Conservation (phyloP, 2,888 invertebrate genomes). For the Dysmachus trigonus region DNA sequence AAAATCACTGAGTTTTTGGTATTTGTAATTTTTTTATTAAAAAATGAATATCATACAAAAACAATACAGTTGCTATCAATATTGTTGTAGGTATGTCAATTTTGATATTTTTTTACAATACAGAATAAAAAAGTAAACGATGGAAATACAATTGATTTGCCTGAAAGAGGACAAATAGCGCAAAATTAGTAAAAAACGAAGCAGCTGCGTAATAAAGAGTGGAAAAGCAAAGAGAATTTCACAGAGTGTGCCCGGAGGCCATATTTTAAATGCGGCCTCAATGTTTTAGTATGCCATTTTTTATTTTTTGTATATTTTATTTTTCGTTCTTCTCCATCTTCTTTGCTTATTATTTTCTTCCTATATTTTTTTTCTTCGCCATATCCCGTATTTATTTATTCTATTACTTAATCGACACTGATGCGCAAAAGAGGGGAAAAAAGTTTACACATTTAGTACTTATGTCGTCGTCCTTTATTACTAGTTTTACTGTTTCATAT, state of each 20-base stretch:
- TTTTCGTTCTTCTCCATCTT: not conserved
- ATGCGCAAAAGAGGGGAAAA: not conserved
- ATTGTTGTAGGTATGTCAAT: conserved; percentile 40
- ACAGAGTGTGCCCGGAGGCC: not conserved
- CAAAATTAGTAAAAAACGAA: conserved; percentile 23
- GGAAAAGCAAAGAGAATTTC: conserved; percentile 6
- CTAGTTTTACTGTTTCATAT: conserved; percentile 23
- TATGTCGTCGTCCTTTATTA: conserved; percentile 26
- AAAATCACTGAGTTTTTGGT: not conserved
- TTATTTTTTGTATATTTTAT: not conserved
- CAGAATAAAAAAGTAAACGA: conserved; percentile 17
- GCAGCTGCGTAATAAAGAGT: not conserved
- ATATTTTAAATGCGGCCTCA: not conserved
- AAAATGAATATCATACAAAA: conserved; percentile 46
- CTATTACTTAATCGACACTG: not conserved
- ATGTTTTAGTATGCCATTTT: not conserved
- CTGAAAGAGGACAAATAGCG: conserved; percentile 22
- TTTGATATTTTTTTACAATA: conserved; percentile 39
- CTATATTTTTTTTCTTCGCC: not conserved
- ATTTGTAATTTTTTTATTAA: conserved; percentile 43
- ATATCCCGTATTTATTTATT: conserved; percentile 2
- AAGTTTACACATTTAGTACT: conserved; percentile 19
- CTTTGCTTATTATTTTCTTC: not conserved
- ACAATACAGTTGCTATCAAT: conserved; percentile 42
- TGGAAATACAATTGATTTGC: conserved; percentile 16